Percentiles rank a stretch among this genome's conserved stretches.
Evolutionary conservation across 1,140 invertebrate species (phyloP).

Genomic region (Ephestia elutella): DNA sequence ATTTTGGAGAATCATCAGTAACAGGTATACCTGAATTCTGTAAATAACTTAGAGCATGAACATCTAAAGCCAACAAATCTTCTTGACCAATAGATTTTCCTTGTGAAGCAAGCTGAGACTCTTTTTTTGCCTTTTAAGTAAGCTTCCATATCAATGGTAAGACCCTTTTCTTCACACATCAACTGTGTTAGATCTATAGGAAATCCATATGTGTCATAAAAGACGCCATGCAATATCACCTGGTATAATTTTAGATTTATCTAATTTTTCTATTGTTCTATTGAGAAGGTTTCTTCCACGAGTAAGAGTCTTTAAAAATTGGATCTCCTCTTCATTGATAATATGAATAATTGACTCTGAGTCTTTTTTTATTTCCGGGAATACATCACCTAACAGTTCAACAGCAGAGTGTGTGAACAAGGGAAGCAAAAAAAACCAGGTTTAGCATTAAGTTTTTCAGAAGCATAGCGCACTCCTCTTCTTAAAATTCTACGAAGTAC

Average conservation of each 20-base stretch:
- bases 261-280: slow-evolving; percentile 91
- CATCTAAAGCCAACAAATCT: slow-evolving; percentile 92
- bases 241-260: slow-evolving; percentile 79
- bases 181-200: slow-evolving; percentile 97
- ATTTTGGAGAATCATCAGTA: slow-evolving; percentile 95
- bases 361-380: slow-evolving; percentile 97
- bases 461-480: slow-evolving; percentile 93
- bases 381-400: slow-evolving; percentile 90
- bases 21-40: slow-evolving; percentile 84
- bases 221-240: slow-evolving; percentile 98
- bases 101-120: slow-evolving; percentile 92
- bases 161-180: slow-evolving; percentile 97
- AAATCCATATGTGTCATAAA: slow-evolving; percentile 99
- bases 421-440: slow-evolving; percentile 93
- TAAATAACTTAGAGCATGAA: slow-evolving; percentile 95
- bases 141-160: slow-evolving; percentile 88
- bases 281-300: slow-evolving; percentile 93
- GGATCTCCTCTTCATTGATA: slow-evolving; percentile 98
- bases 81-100: slow-evolving; percentile 84
- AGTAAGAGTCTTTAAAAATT: slow-evolving; percentile 97
- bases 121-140: slow-evolving; percentile 96
- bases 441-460: slow-evolving; percentile 97
- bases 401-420: slow-evolving; percentile 94
- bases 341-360: slow-evolving; percentile 92
- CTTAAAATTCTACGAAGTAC: slow-evolving; percentile 91